Base-by-base conservation (phyloP, 2,888 invertebrate species). In the Drosophila meridionalis region DNA sequence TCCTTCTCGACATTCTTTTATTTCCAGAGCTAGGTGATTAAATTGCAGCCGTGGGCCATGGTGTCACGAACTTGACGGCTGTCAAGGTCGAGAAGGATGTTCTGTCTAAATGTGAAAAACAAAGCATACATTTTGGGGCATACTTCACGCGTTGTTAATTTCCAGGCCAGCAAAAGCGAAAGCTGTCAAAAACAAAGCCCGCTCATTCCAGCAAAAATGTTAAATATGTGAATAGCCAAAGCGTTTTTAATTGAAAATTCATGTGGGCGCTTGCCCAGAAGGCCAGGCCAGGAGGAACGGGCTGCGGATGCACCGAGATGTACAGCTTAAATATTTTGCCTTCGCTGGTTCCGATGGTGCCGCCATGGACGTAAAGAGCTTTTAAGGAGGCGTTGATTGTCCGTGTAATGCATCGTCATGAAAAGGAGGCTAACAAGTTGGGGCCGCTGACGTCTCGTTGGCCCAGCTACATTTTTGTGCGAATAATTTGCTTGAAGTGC, bases 391-490 rank as follows among this genome's bases (percentile, higher is more conserved):
- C 89, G 84, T 83, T 73, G 79, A 85, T 86, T 85, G 84, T 88
- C 88, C 86, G 76, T 80, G 76, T 80, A 73, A 86, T 78, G 81
- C 86, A 72, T 47, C 66, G 68, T 57, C 60, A 52, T 65, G 63
- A 74, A 85, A 89, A 87, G 75, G 66, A 85, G 87, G 89, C 87
- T 87, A 87, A 89, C 89, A 82, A 87, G 83, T 76, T 87, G 80
- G 77, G 80, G 64, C 75, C 64, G 73, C 56, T 14, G 28, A 52
- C 69, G 65, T 63, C 84, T 72, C 75, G 78, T 53, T 43, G 56
- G 28, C 28, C 52, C 56, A 61, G 53, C 45, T 56, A 78, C 76
- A 76, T 47, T 69, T 58, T 72, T 59, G 72, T 82, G 76, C 53
- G 78, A 73, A 76, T 87, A 80, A 73, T 87, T 64, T 73, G 79